These are phyloP conservation scores for Erebia palarica DNA, from an alignment of 2,888 invertebrate genomes.

Conservation along the genomic window DNA sequence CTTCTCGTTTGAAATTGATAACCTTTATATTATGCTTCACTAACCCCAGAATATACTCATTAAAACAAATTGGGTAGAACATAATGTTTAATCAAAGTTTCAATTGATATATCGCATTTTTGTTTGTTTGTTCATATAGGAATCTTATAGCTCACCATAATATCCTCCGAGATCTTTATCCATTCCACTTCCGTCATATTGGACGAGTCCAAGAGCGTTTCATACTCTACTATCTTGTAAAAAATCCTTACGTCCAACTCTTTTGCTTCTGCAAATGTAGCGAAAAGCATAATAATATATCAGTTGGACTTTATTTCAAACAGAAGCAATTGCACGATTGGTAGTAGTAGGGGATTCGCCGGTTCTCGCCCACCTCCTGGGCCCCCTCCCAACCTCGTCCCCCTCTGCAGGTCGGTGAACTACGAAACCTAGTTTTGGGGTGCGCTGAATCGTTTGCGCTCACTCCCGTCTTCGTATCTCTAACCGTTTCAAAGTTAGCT, in stretches of 20 bases:
- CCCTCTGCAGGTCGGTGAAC: too few relatives aligned
- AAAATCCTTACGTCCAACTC: constrained; percentile 82
- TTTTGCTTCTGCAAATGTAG: constrained; percentile 52
- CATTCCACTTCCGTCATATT: constrained; percentile 97
- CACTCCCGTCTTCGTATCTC: too few relatives aligned
- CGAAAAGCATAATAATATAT: too few relatives aligned
- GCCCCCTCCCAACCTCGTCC: too few relatives aligned
- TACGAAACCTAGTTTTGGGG: too few relatives aligned
- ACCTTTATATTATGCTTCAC: background rate
- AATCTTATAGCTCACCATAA: constrained; percentile 83
- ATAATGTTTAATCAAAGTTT: background rate
- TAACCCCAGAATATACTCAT: background rate
- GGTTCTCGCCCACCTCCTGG: too few relatives aligned
- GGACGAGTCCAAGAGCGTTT: constrained; percentile 94
- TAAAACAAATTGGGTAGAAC: background rate
- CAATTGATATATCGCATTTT: background rate
- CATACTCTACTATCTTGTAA: constrained; percentile 93
- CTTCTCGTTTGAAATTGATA: too few relatives aligned
- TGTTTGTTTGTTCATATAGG: background rate
- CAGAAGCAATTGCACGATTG: background rate
- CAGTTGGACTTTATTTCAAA: background rate
- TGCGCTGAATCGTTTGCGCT: too few relatives aligned
- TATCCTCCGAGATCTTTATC: constrained; percentile 93
- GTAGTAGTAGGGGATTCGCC: too few relatives aligned
- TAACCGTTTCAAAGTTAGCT: too few relatives aligned